Evolutionary conservation across 1,140 invertebrate genomes (phyloP), one percentile per base, ranked within the genome.

Genomic region (Bombus polaris): DNA sequence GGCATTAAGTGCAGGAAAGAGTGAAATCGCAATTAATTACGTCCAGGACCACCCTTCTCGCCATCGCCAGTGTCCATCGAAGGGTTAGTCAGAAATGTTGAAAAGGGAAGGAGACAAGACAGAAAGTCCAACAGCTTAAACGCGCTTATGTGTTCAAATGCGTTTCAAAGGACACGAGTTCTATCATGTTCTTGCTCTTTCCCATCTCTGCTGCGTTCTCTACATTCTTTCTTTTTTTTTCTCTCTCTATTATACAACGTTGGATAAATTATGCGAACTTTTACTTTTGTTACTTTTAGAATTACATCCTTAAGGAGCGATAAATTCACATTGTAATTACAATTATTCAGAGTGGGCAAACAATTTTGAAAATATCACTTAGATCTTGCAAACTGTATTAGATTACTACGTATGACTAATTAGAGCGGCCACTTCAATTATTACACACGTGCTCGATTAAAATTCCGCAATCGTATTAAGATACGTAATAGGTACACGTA

Each of bases 11-110:
- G 89, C 89, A 92, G 87, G 88, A 93, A 93, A 91, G 92, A 93
- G 92, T 92, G 91, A 93, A 93, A 93, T 93, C 91, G 91, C 89
- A 93, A 93, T 93, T 93, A 93, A 93, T 93, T 93, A 92, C 92
- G 87, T 90, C 85, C 86, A 77, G 76, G 68, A 78, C 89, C 85
- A 79, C 78, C 83, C 83, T 91, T 89, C 78, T 86, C 88, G 59
- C 74, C 70, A 83, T 91, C 79, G 76, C 79, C 78, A 37, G 68
- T 91, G 86, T 87, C 88, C 81, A 83, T 80, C 88, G 74, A 84
- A 86, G 81, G 88, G 68, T 74, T 86, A 86, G 89, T 78, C 86
- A 87, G 89, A 85, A 81, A 90, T 89, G 88, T 85, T 78, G 76
- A 83, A 53, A 85, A 35, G 66, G 74, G 73, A n/a, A 73, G 84